Evolutionary conservation across 2,797 vertebrate genomes (phyloP).

Genomic region (Myripristis jacobus): DNA sequence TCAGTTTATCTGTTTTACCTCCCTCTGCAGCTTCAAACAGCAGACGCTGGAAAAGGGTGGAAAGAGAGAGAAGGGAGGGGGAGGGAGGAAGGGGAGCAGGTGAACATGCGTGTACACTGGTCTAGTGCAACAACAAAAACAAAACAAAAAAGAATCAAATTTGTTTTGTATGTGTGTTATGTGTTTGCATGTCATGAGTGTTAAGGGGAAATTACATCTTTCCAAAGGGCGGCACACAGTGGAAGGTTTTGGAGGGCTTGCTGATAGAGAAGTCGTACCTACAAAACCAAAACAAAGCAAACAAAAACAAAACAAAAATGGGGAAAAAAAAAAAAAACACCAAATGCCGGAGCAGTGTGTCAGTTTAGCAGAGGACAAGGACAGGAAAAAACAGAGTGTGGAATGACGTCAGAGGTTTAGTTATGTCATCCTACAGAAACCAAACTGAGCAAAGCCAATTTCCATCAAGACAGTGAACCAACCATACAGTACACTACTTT

Average conservation of each 20-base stretch:
- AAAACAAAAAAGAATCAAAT: conserved; percentile 40
- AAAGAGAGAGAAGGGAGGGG: conserved; percentile 72
- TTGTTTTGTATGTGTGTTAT: conserved; percentile 42
- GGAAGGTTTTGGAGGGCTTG: conserved; percentile 94
- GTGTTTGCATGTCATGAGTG: conserved; percentile 41
- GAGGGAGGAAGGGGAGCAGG: conserved; percentile 46
- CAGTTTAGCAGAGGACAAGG: conserved; percentile 30
- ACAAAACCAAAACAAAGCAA: conserved; percentile 75
- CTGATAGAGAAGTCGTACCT: conserved; percentile 94
- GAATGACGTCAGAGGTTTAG: conserved; percentile 16
- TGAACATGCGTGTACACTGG: conserved; percentile 49
- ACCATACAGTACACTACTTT: conserved; percentile 29
- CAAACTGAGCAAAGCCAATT: neutral
- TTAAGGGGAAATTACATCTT: conserved; percentile 92
- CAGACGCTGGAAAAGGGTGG: conserved; percentile 90
- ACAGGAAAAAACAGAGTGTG: conserved; percentile 9
- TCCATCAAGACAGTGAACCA: conserved; percentile 19
- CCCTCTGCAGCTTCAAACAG: conserved; percentile 95
- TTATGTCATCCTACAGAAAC: neutral
- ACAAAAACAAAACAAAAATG: conserved; percentile 36
- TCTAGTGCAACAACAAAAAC: conserved; percentile 6
- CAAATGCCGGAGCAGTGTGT: conserved; percentile 42
- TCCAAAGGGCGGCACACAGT: conserved; percentile 95
- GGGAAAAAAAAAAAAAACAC: conserved; percentile 7
- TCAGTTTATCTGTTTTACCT: conserved; percentile 94